Conservation (phyloP, 2,888 invertebrate genomes). For the Lepidochrysops patricia region DNA sequence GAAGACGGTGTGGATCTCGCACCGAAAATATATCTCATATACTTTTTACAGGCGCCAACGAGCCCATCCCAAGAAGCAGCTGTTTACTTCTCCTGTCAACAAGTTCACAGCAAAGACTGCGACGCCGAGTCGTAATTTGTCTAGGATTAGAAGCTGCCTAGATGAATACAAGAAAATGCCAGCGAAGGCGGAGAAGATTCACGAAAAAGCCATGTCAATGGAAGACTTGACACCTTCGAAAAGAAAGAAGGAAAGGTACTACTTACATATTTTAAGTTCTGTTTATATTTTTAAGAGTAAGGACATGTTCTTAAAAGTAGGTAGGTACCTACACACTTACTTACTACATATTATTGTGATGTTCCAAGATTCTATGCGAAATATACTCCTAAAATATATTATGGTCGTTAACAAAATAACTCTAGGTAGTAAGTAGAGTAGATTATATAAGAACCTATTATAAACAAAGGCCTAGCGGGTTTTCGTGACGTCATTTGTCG, state of each 20-base stretch:
- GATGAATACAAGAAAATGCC: conserved; percentile 38
- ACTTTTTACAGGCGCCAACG: conserved; percentile 34
- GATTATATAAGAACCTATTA: too few species aligned
- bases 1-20: too few species aligned
- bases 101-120: conserved; percentile 50
- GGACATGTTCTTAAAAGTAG: too few species aligned
- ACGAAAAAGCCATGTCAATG: conserved; percentile 58
- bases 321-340: too few species aligned
- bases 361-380: too few species aligned
- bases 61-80: conserved; percentile 54
- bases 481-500: not conserved
- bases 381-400: too few species aligned
- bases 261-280: not conserved
- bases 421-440: too few species aligned
- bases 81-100: conserved; percentile 56
- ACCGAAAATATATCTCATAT: not conserved
- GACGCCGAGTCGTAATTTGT: conserved; percentile 40
- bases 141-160: conserved; percentile 49
- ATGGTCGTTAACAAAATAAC: too few species aligned
- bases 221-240: conserved; percentile 62
- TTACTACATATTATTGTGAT: too few species aligned
- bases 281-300: too few species aligned
- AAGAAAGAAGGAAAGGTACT: conserved; percentile 39
- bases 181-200: conserved; percentile 33
- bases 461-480: not conserved